Evolutionary conservation across 2,113 vertebrate genomes (phyloP).

Genomic region (Odobenus rosmarus): DNA sequence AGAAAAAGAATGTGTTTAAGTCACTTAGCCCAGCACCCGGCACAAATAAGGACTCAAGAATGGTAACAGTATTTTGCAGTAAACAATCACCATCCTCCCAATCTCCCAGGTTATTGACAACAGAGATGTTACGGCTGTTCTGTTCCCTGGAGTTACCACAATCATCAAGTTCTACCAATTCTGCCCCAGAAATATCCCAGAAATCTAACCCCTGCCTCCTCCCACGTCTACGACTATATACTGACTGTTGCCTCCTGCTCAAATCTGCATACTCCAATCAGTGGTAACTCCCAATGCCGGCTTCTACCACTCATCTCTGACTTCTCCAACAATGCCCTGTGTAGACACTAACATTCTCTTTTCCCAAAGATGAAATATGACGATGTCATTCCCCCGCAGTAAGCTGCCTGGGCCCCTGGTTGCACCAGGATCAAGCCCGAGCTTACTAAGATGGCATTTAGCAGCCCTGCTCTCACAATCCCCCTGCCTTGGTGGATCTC

Average conservation of each 20-base stretch:
- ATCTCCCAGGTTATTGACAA: not conserved
- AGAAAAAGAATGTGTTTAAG: not conserved
- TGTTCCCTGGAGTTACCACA: not conserved
- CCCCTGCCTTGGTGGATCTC: not conserved
- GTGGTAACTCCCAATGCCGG: not conserved
- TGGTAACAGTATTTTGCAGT: not conserved
- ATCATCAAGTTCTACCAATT: not conserved
- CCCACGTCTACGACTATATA: not conserved
- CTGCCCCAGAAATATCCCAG: not conserved
- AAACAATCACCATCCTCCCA: not conserved
- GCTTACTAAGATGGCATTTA: not conserved
- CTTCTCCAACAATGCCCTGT: not conserved
- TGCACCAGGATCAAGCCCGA: not conserved
- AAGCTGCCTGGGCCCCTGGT: not conserved
- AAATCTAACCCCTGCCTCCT: not conserved
- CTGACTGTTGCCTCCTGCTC: not conserved
- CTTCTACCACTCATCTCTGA: not conserved
- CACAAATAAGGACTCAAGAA: conserved; percentile 30
- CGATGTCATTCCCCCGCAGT: not conserved
- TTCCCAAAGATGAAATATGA: not conserved
- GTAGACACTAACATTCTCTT: not conserved
- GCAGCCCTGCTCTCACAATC: not conserved
- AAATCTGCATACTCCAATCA: not conserved
- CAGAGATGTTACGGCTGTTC: not conserved
- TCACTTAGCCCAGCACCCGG: not conserved